A percentile compares a stretch with the other conserved stretches of the same genome.
phyloP scores from a whole-genome alignment of 2,113 vertebrate species.

The Martes martes region DNA sequence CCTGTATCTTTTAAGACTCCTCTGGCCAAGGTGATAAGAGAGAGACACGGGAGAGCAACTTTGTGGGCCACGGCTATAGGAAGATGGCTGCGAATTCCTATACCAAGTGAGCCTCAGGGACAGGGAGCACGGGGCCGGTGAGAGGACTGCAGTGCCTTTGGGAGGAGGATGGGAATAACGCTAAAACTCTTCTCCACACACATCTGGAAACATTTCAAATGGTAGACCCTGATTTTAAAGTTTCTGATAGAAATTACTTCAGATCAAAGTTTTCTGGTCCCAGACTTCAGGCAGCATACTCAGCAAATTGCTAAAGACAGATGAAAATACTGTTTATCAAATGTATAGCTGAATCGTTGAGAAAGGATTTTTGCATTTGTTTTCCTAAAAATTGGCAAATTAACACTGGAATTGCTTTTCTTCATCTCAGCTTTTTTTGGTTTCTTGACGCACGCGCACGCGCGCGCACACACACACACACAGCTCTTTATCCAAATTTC shows the following conservation, averaged over 20 bases:
- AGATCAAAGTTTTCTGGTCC: background rate
- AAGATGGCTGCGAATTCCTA: background rate
- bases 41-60: background rate
- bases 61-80: background rate
- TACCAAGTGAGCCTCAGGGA: background rate
- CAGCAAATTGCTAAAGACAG: background rate
- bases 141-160: background rate
- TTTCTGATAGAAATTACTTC: background rate
- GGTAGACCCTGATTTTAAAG: background rate
- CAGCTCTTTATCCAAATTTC: background rate
- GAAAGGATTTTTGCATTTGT: background rate
- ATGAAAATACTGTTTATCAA: background rate
- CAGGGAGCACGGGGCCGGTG: background rate
- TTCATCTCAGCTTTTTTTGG: background rate
- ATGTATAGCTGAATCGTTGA: background rate
- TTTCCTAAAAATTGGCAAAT: background rate
- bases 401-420: background rate
- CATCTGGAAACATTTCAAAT: background rate
- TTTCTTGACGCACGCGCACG: background rate
- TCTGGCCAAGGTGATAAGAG: constrained; percentile 28
- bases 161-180: background rate
- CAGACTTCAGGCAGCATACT: background rate
- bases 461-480: no score
- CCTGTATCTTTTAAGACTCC: background rate
- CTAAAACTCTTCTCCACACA: no score